Base-by-base conservation (phyloP, 2,888 invertebrate genomes). In the Macrophya annulata region DNA sequence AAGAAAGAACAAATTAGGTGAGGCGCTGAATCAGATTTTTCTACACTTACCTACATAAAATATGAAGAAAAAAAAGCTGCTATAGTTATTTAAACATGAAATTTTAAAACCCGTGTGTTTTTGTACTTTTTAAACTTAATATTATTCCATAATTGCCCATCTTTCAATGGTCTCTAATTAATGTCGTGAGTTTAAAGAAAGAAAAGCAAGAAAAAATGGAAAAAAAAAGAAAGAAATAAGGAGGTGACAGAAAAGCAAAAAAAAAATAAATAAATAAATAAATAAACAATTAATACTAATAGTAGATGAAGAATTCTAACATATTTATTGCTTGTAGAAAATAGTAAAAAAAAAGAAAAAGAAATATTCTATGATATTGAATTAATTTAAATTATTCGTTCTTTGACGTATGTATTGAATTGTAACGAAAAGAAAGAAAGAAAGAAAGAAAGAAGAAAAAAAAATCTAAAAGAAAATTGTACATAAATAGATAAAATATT, bases 1-100 rank as follows among this genome's bases (percentile, higher is more conserved):
- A 76, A 86, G 82, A 85, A 86, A 86, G 85, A 88, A 86, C 88
- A 88, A 89, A 51, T 31, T 25, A 10, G 59, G 79, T 4, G 51
- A 77, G 77, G 17, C 55, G 77, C 8, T 55, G 77, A 17, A 21
- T 43, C 45, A 25, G 45, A 43, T 48, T 74, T 45, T 45, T 48
- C n/a, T 48, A n/a, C n/a, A 25, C 25, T 25, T 72, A 72, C 21
- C 9, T 37, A 43, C 17, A 37, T 25, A 6, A 37, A 68, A 68
- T 31, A 31, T 1, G 31, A 68, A 3, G 3, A 31, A 31, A 31
- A 31, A 31, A 17, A 31, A 12, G 68, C 55, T 55, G 55, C 55
- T 55, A 31, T 31, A n/a, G 55, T 55, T 55, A 55, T 62, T 25
- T 10, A 21, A 62, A 62, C 10, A 21, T 62, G 62, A 21, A 21